Evolutionary conservation across 2,888 invertebrate genomes (phyloP).

Genomic region (Macrosoma leucophasiata): DNA sequence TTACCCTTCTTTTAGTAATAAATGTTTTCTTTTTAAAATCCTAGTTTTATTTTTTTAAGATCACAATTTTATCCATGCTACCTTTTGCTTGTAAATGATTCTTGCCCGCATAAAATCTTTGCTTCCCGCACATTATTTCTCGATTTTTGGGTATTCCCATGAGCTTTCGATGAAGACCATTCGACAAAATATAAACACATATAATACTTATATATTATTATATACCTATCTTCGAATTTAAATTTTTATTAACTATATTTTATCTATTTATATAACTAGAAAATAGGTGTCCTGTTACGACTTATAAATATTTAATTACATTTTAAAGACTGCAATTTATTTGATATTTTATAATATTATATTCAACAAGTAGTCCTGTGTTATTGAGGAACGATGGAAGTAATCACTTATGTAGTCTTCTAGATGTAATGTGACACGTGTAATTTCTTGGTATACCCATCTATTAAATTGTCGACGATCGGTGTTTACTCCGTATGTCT

Average conservation of each 20-base stretch:
- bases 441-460: conserved; percentile 32
- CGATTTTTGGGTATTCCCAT: conserved; percentile 22
- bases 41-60: too few relatives aligned
- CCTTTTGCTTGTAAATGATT: too few relatives aligned
- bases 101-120: conserved; percentile 1
- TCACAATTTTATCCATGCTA: too few relatives aligned
- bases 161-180: conserved; percentile 5
- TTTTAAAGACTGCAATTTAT: conserved; percentile 37
- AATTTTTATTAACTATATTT: conserved; percentile 25
- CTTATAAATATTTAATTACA: conserved; percentile 29
- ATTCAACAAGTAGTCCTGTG: conserved; percentile 28
- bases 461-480: conserved; percentile 35
- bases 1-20: conserved; percentile 36
- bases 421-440: conserved; percentile 24
- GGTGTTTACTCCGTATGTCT: conserved; percentile 40
- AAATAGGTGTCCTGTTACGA: conserved; percentile 18
- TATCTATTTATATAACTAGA: conserved; percentile 19
- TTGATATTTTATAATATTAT: conserved; percentile 24
- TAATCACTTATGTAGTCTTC: conserved; percentile 21
- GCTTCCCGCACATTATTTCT: conserved; percentile 1
- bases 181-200: too few relatives aligned
- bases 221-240: conserved; percentile 39
- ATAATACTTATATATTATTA: conserved; percentile 13
- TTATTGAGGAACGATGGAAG: conserved; percentile 16
- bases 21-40: conserved; percentile 32